These are phyloP conservation scores for Melanophora roralis DNA, from an alignment of 2,888 invertebrate genomes.

Conservation along the genomic window DNA sequence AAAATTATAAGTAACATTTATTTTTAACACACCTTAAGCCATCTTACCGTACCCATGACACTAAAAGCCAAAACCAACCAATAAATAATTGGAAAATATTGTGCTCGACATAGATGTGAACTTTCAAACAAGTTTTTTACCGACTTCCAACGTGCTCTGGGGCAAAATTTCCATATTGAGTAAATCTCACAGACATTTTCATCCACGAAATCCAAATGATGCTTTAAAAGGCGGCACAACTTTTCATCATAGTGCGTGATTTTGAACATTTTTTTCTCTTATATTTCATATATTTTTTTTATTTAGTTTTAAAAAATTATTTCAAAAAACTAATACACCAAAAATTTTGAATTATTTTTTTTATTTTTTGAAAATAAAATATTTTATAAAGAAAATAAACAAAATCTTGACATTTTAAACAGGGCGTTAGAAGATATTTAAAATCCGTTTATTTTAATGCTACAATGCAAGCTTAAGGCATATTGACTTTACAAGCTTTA, in stretches of 20 bases:
- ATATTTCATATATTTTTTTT: no score
- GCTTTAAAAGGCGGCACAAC: conserved; percentile 61
- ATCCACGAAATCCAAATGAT: conserved; percentile 58
- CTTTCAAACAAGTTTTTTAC: conserved; percentile 50
- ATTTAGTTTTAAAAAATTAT: not conserved
- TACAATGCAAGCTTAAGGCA: no score
- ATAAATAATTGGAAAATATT: conserved; percentile 68
- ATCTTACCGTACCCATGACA: conserved; percentile 67
- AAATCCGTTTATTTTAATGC: no score
- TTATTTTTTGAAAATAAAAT: not conserved
- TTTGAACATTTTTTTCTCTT: conserved; percentile 63
- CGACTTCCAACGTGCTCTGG: conserved; percentile 59
- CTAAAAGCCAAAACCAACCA: conserved; percentile 67
- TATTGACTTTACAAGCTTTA: no score
- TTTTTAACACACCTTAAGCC: no score
- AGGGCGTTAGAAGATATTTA: not conserved
- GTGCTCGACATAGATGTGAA: conserved; percentile 62
- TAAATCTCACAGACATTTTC: conserved; percentile 64
- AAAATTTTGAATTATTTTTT: conserved; percentile 23
- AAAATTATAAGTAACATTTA: no score
- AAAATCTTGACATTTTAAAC: not conserved
- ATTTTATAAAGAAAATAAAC: not conserved
- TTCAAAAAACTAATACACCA: not conserved
- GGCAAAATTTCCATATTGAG: conserved; percentile 68
- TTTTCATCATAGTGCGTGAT: conserved; percentile 64